Percentiles rank a stretch among this genome's conserved stretches.
Conservation (phyloP, 2,888 invertebrate genomes). For the Acholoe squamosa region DNA sequence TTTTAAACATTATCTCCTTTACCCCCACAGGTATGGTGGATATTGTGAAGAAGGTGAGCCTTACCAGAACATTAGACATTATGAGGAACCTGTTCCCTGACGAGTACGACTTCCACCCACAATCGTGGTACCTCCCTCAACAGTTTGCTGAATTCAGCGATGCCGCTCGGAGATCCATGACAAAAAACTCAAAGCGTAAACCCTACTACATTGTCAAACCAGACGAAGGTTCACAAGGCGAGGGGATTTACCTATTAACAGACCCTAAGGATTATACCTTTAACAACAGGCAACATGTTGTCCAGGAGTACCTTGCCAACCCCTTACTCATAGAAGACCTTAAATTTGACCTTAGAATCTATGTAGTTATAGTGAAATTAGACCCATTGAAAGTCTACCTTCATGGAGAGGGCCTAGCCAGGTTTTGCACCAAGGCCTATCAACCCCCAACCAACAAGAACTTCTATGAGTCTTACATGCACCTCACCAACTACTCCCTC, state of each 20-base stretch:
- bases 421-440: constrained; percentile 84
- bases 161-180: constrained; percentile 64
- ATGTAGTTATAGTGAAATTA: constrained; percentile 83
- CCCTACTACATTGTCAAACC: constrained; percentile 84
- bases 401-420: constrained; percentile 82
- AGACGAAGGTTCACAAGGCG: constrained; percentile 84
- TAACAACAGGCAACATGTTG: constrained; percentile 73
- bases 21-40: constrained; percentile 83
- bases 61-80: constrained; percentile 83
- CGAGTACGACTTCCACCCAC: constrained; percentile 84
- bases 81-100: constrained; percentile 84
- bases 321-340: constrained; percentile 83
- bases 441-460: constrained; percentile 83
- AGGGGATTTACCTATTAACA: constrained; percentile 84
- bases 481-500: constrained; percentile 85
- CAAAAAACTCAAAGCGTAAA: constrained; percentile 4
- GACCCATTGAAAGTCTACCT: constrained; percentile 82
- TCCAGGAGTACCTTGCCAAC: constrained; percentile 84
- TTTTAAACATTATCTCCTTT: too few species aligned
- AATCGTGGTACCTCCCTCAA: constrained; percentile 84
- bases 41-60: constrained; percentile 83
- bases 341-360: constrained; percentile 85
- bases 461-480: constrained; percentile 83
- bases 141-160: constrained; percentile 81
- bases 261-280: constrained; percentile 81